Evolutionary conservation across 2,113 vertebrate genomes (phyloP).

Genomic region (Polypterus bichir): DNA sequence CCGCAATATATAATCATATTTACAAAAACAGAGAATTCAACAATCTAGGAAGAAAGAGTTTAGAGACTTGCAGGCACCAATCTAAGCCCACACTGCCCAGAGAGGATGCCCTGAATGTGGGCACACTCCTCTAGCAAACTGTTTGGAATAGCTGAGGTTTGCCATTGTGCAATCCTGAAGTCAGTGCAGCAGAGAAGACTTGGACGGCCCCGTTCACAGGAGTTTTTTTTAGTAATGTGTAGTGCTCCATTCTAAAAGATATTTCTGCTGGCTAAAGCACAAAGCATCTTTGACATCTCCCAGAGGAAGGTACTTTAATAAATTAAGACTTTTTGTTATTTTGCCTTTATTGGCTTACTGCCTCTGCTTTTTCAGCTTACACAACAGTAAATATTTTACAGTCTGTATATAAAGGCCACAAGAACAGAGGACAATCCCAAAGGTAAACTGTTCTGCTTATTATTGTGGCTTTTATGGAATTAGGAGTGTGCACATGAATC

Average conservation of each 20-base stretch:
- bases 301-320: slow-evolving; percentile 29
- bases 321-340: slow-evolving; percentile 24
- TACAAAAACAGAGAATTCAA: slow-evolving; percentile 15
- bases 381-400: slow-evolving; percentile 26
- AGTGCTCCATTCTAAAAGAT: slow-evolving; percentile 22
- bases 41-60: slow-evolving; percentile 21
- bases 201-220: too few species aligned
- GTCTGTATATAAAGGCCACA: slow-evolving; percentile 31
- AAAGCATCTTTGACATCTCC: slow-evolving; percentile 39
- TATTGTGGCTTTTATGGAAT: slow-evolving; percentile 33
- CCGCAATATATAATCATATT: slow-evolving; percentile 34
- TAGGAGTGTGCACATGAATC: slow-evolving; percentile 1
- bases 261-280: slow-evolving; percentile 37
- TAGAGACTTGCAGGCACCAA: slow-evolving; percentile 17
- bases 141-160: slow-evolving; percentile 11
- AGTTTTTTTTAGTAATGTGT: too few species aligned
- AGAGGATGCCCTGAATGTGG: slow-evolving; percentile 14
- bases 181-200: slow-evolving; percentile 6
- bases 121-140: slow-evolving; percentile 11
- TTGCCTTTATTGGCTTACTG: slow-evolving; percentile 37
- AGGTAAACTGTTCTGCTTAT: slow-evolving; percentile 42
- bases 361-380: slow-evolving; percentile 40
- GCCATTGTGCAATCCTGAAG: slow-evolving; percentile 13
- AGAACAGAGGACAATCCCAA: slow-evolving; percentile 41
- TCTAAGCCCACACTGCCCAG: slow-evolving; percentile 10